Conservation (phyloP, 2,113 vertebrate species). For the Callopanchax toddi region DNA sequence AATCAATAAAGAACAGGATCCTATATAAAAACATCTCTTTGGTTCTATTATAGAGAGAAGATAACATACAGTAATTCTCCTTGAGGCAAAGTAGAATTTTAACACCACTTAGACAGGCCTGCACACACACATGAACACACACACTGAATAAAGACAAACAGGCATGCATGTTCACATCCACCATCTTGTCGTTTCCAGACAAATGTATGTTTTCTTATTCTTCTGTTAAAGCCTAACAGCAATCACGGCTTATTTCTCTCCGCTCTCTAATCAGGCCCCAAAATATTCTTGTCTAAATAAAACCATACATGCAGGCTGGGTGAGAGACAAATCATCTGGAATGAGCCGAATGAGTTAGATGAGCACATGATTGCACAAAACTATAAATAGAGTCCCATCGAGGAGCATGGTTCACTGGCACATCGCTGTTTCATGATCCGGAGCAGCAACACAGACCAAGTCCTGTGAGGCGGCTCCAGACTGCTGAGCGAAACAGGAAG, state of each 20-base stretch:
- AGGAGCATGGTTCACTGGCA: conserved; percentile 58
- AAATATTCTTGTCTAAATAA: conserved; percentile 66
- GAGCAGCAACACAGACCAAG: conserved; percentile 60
- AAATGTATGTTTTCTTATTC: conserved; percentile 55
- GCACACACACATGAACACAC: conserved; percentile 2
- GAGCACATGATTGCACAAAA: conserved; percentile 69
- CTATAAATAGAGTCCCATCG: conserved; percentile 75
- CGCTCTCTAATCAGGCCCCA: conserved; percentile 67
- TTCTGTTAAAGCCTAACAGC: conserved; percentile 61
- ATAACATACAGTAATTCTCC: conserved; percentile 34
- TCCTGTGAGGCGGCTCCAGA: conserved; percentile 56
- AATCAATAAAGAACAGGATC: conserved; percentile 26
- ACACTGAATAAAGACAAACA: conserved; percentile 17
- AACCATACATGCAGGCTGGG: conserved; percentile 57
- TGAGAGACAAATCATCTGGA: conserved; percentile 68
- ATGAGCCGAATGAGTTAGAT: conserved; percentile 71
- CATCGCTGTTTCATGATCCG: conserved; percentile 53
- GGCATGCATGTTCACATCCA: conserved; percentile 43
- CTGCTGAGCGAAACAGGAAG: conserved; percentile 47
- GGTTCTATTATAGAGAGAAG: conserved; percentile 8
- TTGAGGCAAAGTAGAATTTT: conserved; percentile 32
- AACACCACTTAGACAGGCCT: conserved; percentile 9
- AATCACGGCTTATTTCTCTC: conserved; percentile 67
- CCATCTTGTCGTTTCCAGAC: conserved; percentile 51
- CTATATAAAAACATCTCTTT: conserved; percentile 28